phyloP scores from a whole-genome alignment of 2,113 vertebrate species.

The Oreotrochilus melanogaster region DNA sequence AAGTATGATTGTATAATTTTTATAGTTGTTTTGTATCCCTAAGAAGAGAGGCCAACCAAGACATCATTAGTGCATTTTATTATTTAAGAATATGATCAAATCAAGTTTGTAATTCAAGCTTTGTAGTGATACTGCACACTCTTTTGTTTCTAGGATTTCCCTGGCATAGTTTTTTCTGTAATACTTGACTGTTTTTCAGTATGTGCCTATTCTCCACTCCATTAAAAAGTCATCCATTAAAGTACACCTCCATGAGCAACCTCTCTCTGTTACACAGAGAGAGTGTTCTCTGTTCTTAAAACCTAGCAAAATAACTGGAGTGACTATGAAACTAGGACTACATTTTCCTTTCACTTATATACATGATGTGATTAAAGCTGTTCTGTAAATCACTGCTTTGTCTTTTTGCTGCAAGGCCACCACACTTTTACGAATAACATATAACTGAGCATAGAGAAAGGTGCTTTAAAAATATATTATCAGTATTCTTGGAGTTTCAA shows the following conservation, averaged over 20 bases:
- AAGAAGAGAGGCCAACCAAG: neutral
- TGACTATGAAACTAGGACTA: neutral
- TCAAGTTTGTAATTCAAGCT: neutral
- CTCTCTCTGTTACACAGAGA: neutral
- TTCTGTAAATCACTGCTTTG: neutral
- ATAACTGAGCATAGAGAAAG: neutral
- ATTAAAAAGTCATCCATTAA: neutral
- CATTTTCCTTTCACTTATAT: neutral
- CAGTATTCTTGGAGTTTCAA: neutral
- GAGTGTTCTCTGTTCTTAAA: too few relatives aligned
- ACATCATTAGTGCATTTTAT: neutral
- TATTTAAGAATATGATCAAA: neutral
- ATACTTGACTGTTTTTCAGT: neutral
- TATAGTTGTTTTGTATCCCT: neutral
- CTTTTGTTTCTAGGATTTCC: neutral
- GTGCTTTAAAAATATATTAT: neutral
- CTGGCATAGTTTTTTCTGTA: neutral
- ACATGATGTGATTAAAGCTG: neutral
- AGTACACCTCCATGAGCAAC: neutral
- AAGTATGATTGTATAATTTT: neutral
- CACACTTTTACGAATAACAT: neutral
- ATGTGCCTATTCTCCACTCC: too few relatives aligned
- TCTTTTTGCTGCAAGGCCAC: neutral
- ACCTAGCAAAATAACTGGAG: neutral
- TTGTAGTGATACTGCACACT: neutral